Conservation (phyloP, 2,888 invertebrate genomes). For the Trachelus troglodyta region DNA sequence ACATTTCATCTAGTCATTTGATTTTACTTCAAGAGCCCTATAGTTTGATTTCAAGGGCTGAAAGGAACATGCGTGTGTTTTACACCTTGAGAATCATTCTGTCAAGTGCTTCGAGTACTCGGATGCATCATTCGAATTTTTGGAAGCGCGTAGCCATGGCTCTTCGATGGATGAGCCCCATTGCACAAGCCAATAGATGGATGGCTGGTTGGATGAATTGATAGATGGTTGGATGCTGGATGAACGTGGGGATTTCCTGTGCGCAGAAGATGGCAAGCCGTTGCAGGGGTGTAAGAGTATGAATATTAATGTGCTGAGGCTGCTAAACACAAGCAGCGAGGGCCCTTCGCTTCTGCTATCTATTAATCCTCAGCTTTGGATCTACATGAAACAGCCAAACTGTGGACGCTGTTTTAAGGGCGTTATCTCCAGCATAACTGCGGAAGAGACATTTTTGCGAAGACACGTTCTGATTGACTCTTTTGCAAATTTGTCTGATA, state of each 20-base stretch:
- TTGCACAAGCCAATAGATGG: background rate
- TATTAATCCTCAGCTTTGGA: conserved; percentile 52
- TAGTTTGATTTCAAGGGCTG: background rate
- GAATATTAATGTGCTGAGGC: conserved; percentile 66
- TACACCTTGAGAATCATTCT: background rate
- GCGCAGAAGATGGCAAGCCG: background rate
- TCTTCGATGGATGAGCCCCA: background rate
- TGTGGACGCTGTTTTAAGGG: conserved; percentile 1
- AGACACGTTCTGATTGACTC: background rate
- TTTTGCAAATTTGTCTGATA: background rate
- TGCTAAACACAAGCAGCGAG: conserved; percentile 53
- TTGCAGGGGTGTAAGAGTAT: conserved; percentile 38
- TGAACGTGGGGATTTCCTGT: background rate
- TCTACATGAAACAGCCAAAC: conserved; percentile 32
- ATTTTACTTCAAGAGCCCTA: background rate
- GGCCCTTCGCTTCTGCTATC: conserved; percentile 45
- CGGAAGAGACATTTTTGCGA: background rate
- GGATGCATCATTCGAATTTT: background rate
- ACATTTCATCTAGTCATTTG: background rate
- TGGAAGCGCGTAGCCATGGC: background rate
- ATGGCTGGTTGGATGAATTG: too few species aligned
- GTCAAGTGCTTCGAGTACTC: background rate
- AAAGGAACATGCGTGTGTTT: background rate
- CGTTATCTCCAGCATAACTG: background rate
- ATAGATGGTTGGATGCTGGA: background rate